Base-by-base conservation (phyloP, 2,888 invertebrate genomes). In the Leptothorax acervorum region DNA sequence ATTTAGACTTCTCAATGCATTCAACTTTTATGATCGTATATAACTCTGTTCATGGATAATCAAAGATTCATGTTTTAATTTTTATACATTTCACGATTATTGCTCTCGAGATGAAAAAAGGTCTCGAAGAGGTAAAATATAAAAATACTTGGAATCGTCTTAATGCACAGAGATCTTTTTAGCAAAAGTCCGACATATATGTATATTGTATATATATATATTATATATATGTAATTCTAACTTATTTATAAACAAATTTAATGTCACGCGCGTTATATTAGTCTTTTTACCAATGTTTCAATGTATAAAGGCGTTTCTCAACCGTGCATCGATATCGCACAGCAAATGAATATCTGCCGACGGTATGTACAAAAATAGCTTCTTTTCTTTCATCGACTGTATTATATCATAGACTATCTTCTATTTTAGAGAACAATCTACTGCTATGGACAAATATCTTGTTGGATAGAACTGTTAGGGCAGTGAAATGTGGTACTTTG, bases 381-480 rank as follows among this genome's bases (percentile, higher is more conserved):
- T 87, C 9, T 51, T 82, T 55, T 63, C 15, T 42, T 31, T 62
- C 35, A 28, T 28, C 12, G 31, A 51, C 15, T 65, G 35, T 81
- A 62, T 73, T 31, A 75, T 66, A 85, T 74, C 83, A 68, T 66
- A 84, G 79, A 82, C 88, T 90, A 86, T 85, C 66, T 83, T 89
- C 85, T 91, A 89, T 90, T 83, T 74, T 75, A 90, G 84, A 89
- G 86, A 89, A 81, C 73, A 86, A 82, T 81, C 88, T 91, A 92
- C 89, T 84, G 85, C 88, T 88, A 87, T 89, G 84, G 82, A 85
- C 68, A 82, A 87, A 78, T 79, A 82, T 87, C 76, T 87, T 78
- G 82, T 84, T 86, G 71, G 78, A 83, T 82, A 79, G 53, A 75
- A 81, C 60, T 68, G 75, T 85, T 82, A 84, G 88, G 90, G 84